Conservation (phyloP, 2,797 vertebrate genomes). For the Poecilia wingei region DNA sequence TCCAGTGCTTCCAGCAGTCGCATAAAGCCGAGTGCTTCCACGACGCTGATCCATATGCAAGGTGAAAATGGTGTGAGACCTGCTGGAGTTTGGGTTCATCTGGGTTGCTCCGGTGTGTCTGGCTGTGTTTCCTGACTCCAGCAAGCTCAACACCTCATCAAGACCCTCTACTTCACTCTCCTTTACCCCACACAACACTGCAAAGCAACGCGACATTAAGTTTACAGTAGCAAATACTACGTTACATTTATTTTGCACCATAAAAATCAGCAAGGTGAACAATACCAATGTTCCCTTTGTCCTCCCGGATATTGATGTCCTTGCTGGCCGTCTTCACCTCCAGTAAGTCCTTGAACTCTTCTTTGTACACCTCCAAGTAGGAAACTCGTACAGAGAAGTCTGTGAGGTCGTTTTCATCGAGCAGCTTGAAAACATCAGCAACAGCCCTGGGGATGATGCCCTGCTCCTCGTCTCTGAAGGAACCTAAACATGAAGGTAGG, state of each 20-base stretch:
- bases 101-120: conserved; percentile 94
- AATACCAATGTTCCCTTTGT: conserved; percentile 93
- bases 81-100: conserved; percentile 93
- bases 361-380: conserved; percentile 97
- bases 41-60: conserved; percentile 94
- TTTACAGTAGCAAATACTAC: background rate
- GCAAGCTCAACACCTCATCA: conserved; percentile 94
- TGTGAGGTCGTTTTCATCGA: conserved; percentile 93
- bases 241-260: background rate
- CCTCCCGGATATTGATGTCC: conserved; percentile 95
- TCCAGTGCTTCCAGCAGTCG: conserved; percentile 42
- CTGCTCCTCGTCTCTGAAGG: conserved; percentile 93
- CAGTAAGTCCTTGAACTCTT: conserved; percentile 94
- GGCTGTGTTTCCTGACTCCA: conserved; percentile 95
- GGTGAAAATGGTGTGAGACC: conserved; percentile 95
- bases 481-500: conserved; percentile 78
- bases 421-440: conserved; percentile 93
- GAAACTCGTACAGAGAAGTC: conserved; percentile 93
- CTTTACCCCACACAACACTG: conserved; percentile 94
- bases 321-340: conserved; percentile 95
- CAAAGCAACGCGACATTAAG: conserved; percentile 6
- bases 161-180: conserved; percentile 95
- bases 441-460: conserved; percentile 94
- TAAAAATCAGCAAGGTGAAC: conserved; percentile 13
- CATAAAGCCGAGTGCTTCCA: conserved; percentile 76